Conservation (phyloP, 2,797 vertebrate species). For the Crenichthys baileyi region DNA sequence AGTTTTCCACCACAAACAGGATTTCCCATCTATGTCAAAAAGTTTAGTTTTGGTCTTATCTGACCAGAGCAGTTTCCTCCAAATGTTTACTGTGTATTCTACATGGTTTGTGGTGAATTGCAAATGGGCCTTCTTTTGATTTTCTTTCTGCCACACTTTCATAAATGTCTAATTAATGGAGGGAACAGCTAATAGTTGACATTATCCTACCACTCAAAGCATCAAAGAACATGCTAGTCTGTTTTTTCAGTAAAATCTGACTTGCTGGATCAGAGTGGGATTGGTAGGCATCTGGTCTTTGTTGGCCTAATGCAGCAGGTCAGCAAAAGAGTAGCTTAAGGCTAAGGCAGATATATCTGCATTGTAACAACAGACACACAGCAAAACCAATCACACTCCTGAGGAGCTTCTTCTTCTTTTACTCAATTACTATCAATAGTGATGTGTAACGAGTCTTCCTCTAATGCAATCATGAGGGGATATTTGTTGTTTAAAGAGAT, state of each 20-base stretch:
- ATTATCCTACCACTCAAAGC: background rate
- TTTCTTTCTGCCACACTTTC: background rate
- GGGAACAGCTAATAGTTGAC: background rate
- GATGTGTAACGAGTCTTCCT: conserved; percentile 10
- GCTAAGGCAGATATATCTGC: conserved; percentile 6
- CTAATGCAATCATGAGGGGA: background rate
- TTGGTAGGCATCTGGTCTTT: conserved; percentile 42
- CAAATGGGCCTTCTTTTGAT: background rate
- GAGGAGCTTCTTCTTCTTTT: conserved; percentile 16
- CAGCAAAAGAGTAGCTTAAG: conserved; percentile 44
- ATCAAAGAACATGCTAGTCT: background rate
- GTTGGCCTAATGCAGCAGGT: conserved; percentile 48
- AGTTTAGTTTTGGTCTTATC: background rate
- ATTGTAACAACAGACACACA: conserved; percentile 9
- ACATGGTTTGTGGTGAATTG: background rate
- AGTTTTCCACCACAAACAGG: background rate
- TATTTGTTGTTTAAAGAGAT: background rate
- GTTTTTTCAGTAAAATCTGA: conserved; percentile 2
- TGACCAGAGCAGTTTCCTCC: background rate
- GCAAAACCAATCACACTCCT: too few relatives aligned
- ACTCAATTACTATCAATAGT: conserved; percentile 30
- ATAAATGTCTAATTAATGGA: background rate
- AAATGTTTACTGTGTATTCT: background rate
- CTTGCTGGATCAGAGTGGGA: background rate
- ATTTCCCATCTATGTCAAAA: background rate